Evolutionary conservation across 2,797 vertebrate species (phyloP).

Genomic region (Saguinus oedipus): DNA sequence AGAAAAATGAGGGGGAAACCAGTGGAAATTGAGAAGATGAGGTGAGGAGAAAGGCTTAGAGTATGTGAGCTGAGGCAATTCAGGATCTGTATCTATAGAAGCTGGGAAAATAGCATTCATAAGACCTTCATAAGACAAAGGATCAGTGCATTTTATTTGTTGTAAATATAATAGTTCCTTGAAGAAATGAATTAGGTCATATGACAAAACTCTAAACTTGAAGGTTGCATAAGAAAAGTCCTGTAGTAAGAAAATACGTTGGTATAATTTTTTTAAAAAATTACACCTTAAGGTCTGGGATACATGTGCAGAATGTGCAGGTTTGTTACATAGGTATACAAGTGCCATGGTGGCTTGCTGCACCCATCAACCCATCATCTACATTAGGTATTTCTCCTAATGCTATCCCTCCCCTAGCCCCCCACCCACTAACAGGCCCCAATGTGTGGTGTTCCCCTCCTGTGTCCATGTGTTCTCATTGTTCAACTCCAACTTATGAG

Average conservation of each 20-base stretch:
- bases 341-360: not conserved
- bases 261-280: not conserved
- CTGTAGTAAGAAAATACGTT: not conserved
- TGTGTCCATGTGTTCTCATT: not conserved
- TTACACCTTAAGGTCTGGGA: not conserved
- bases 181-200: not conserved
- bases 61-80: not conserved
- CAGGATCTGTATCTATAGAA: accelerated
- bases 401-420: not conserved
- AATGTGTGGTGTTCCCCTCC: not conserved
- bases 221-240: not conserved
- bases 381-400: not conserved
- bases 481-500: no score
- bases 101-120: not conserved
- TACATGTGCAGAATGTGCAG: not conserved
- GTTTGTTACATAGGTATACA: not conserved
- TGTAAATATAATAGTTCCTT: not conserved
- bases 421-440: no score
- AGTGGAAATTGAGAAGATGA: not conserved
- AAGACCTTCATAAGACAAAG: not conserved
- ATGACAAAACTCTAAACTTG: constrained; percentile 34
- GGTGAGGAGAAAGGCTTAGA: not conserved
- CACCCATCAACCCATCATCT: not conserved
- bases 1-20: not conserved
- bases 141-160: not conserved